phyloP scores from a whole-genome alignment of 2,888 invertebrate species.

The Sphaerophoria rueppellii region DNA sequence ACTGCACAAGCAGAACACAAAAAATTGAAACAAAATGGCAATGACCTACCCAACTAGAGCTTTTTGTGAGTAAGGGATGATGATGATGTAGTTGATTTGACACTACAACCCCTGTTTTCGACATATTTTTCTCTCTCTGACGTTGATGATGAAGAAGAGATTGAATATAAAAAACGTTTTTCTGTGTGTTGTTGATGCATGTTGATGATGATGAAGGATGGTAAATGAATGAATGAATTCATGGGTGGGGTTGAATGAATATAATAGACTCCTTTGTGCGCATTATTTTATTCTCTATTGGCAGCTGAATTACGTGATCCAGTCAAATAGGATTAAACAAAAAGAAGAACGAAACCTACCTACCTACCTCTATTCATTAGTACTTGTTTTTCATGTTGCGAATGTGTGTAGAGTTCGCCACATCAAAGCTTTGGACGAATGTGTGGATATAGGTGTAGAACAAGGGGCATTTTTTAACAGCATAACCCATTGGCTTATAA shows the following conservation, averaged over 20 bases:
- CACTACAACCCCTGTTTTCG: slow-evolving; percentile 49
- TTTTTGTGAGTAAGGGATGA: slow-evolving; percentile 55
- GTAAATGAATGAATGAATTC: slow-evolving; percentile 14
- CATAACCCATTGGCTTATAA: slow-evolving; percentile 38
- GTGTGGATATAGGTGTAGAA: not conserved
- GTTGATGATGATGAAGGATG: not conserved
- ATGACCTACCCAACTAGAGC: slow-evolving; percentile 72
- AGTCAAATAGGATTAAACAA: slow-evolving; percentile 60
- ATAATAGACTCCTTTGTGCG: slow-evolving; percentile 68
- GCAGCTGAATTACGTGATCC: slow-evolving; percentile 62
- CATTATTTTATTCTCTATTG: slow-evolving; percentile 66
- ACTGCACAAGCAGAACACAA: not conserved
- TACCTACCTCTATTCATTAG: not conserved
- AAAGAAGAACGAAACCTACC: slow-evolving; percentile 18
- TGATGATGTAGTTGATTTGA: not conserved
- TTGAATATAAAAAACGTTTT: slow-evolving; percentile 56
- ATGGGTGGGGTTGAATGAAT: slow-evolving; percentile 32
- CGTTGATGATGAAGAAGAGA: slow-evolving; percentile 39
- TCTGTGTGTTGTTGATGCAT: slow-evolving; percentile 22
- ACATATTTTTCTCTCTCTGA: slow-evolving; percentile 34
- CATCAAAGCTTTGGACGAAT: not conserved
- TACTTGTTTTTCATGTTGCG: not conserved
- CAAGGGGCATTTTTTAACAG: slow-evolving; percentile 1
- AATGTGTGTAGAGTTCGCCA: not conserved
- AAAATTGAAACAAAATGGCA: slow-evolving; percentile 54